A percentile compares a stretch with the other conserved stretches of the same genome.
Conservation (phyloP, 2,888 invertebrate genomes). For the Ormia ochracea region DNA sequence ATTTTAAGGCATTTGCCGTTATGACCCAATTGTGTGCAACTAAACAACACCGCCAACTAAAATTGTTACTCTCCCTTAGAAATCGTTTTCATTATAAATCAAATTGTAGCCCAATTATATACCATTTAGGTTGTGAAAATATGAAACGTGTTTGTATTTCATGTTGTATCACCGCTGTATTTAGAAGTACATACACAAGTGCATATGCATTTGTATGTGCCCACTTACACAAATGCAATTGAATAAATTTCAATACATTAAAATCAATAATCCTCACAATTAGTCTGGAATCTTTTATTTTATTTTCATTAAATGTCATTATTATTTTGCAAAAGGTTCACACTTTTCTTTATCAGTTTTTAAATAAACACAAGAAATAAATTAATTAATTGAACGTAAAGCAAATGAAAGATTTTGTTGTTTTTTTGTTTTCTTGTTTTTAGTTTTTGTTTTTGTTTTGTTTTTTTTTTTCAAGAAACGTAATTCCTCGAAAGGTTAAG, state of each 20-base stretch:
- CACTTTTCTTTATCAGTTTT: constrained; percentile 31
- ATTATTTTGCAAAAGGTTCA: constrained; percentile 18
- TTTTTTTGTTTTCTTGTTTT: too few species aligned
- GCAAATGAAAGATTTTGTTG: constrained; percentile 7
- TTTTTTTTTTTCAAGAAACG: constrained; percentile 11
- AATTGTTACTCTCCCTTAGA: background rate
- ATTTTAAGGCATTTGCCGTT: background rate
- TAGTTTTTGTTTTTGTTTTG: too few species aligned
- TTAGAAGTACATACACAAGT: background rate
- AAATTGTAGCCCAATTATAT: background rate
- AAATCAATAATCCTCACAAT: constrained; percentile 4
- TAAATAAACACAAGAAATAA: background rate
- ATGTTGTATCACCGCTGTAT: background rate
- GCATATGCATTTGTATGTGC: too few species aligned
- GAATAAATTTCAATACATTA: constrained; percentile 7
- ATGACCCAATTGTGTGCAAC: background rate
- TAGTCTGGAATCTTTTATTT: constrained; percentile 21
- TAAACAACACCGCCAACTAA: too few species aligned
- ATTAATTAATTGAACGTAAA: background rate
- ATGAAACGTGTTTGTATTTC: constrained; percentile 21
- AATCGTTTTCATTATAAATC: background rate
- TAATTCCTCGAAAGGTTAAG: constrained; percentile 44
- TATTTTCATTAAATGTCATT: constrained; percentile 19
- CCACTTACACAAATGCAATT: background rate
- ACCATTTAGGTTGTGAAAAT: background rate